These are phyloP conservation scores for Craterocephalus amniculus DNA, from an alignment of 2,797 vertebrate genomes.

Conservation along the genomic window DNA sequence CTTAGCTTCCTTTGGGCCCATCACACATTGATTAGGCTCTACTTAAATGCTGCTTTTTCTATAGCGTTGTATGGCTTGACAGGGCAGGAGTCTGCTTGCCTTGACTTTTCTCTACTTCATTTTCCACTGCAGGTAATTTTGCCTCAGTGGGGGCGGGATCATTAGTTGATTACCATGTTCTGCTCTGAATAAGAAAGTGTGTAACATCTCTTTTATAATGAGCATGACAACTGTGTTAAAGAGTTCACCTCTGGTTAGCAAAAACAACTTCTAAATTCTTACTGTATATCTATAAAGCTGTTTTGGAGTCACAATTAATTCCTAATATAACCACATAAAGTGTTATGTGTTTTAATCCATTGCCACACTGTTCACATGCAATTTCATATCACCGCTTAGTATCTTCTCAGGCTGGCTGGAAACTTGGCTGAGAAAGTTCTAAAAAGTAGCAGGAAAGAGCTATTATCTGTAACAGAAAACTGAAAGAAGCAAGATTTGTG, in stretches of 20 bases:
- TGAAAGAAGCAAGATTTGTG: neutral
- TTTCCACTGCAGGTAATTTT: neutral
- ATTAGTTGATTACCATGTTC: neutral
- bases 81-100: neutral
- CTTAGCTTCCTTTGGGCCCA: conserved; percentile 16
- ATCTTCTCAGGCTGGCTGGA: neutral
- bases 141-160: neutral
- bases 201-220: neutral
- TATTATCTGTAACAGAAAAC: neutral
- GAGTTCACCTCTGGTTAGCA: neutral
- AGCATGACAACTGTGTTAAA: neutral
- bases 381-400: neutral
- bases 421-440: neutral
- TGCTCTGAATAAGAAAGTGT: neutral
- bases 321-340: neutral
- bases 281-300: neutral
- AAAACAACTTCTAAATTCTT: neutral
- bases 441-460: neutral
- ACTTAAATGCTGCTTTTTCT: neutral
- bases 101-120: neutral
- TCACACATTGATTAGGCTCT: conserved; percentile 8
- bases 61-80: neutral
- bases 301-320: neutral
- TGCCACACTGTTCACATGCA: neutral
- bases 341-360: neutral